Percentiles rank a stretch among this genome's conserved stretches.
Conservation (phyloP, 2,113 vertebrate genomes). For the Trichomycterus rosablanca region DNA sequence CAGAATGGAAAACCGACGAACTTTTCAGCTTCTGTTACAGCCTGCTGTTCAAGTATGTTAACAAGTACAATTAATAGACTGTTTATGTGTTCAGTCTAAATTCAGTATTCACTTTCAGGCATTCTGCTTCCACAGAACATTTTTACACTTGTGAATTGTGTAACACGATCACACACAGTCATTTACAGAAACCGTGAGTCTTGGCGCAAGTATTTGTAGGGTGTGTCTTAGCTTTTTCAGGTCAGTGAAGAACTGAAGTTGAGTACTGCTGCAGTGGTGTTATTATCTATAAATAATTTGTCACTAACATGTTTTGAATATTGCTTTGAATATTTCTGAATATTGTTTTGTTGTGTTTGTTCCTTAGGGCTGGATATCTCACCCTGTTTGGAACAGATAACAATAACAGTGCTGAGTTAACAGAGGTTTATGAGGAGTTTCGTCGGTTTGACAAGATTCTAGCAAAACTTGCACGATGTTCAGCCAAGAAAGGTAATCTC, state of each 20-base stretch:
- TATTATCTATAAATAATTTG: not conserved
- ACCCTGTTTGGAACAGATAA: constrained; percentile 64
- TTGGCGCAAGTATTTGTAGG: constrained; percentile 14
- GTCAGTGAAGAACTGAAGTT: not conserved
- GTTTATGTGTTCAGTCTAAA: not conserved
- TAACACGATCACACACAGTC: constrained; percentile 3
- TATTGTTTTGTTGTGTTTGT: constrained; percentile 3
- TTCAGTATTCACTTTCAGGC: too few relatives aligned
- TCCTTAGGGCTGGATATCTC: constrained; percentile 73
- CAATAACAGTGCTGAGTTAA: constrained; percentile 42
- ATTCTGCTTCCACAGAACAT: not conserved
- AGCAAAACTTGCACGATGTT: constrained; percentile 65
- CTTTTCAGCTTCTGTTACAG: constrained; percentile 76
- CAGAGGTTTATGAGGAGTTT: constrained; percentile 67
- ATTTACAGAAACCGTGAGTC: constrained; percentile 4
- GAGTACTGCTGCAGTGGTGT: not conserved
- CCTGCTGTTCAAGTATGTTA: constrained; percentile 73
- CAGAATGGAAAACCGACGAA: constrained; percentile 67
- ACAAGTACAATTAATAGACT: not conserved
- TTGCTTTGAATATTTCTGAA: not conserved
- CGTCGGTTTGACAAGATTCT: constrained; percentile 73
- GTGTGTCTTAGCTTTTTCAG: constrained; percentile 4
- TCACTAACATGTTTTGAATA: not conserved
- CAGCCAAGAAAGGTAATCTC: constrained; percentile 60
- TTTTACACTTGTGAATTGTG: not conserved